These are phyloP conservation scores for Dolomedes plantarius DNA, from an alignment of 2,888 invertebrate species.

Conservation along the genomic window DNA sequence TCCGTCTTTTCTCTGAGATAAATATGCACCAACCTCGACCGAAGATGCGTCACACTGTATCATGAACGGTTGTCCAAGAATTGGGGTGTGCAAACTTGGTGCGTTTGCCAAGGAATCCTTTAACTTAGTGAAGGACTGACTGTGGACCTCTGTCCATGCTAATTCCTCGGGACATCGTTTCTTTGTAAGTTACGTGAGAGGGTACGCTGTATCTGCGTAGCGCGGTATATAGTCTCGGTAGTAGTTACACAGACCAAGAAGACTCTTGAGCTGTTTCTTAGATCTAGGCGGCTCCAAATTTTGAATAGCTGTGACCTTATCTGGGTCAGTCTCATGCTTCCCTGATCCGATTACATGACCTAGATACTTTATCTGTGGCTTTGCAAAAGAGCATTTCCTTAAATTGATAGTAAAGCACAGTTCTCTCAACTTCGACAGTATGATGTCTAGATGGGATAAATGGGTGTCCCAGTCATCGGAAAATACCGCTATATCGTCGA, in stretches of 20 bases:
- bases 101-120: neutral
- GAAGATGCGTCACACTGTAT: neutral
- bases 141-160: neutral
- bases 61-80: neutral
- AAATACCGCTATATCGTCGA: neutral
- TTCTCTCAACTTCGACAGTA: neutral
- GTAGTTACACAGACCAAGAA: neutral
- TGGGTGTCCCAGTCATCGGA: neutral
- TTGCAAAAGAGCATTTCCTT: neutral
- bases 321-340: slow-evolving; percentile 15
- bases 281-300: neutral
- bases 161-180: neutral
- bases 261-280: neutral
- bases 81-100: neutral
- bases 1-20: neutral
- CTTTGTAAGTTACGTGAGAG: neutral
- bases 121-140: neutral
- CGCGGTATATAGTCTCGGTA: slow-evolving; percentile 9
- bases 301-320: neutral
- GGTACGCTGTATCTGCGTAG: neutral
- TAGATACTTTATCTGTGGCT: neutral
- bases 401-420: neutral
- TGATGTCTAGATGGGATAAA: neutral
- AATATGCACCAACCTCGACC: neutral
- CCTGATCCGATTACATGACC: neutral